Evolutionary conservation across 2,113 vertebrate genomes (phyloP), one percentile per base, ranked within the genome.

Genomic region (Esox niger): DNA sequence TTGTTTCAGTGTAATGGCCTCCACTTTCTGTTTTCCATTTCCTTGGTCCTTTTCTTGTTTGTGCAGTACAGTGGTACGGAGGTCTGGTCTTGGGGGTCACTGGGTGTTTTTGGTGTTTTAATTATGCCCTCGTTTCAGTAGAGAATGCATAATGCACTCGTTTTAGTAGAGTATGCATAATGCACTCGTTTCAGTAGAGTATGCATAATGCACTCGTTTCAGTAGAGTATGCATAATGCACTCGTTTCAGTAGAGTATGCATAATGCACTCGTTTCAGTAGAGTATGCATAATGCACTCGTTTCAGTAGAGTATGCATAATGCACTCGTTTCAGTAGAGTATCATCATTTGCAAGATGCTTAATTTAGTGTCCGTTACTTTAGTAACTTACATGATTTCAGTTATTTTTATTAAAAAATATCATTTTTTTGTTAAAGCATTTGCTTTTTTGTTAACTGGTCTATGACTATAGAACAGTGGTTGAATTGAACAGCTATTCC

Each of bases 401-500:
- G 7, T 46, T 32, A 43, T 11, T 67, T 35, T 38, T n/a, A n/a
- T 23, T 20, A 49, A 23, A 15, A 31, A 25, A 17, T 52, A 17
- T n/a, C n/a, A n/a, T n/a, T n/a, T n/a, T 52, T 69, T 27, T 47
- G 43, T 11, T n/a, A n/a, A n/a, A 31, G 31, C 46, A 29, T 54
- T 49, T 17, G n/a, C n/a, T 20, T 59, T 52, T 63, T 66, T 64
- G 52, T 72, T 46, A 58, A 69, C 73, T 33, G 64, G 60, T 32
- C 4, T 38, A 58, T 68, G 27, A 54, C 21, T n/a, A 10, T 66
- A 66, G 54, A 25, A 7, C 31, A 73, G 56, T 27, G 69, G 72
- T 73, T 71, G 80, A 70, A 61, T 75, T 79, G 75, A 86, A 81
- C 86, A 84, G 81, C 83, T 80, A 79, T 32, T 80, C 86, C 87